Evolutionary conservation across 2,113 vertebrate species (phyloP), one percentile per base, ranked within the genome.

Genomic region (Halcyon senegalensis): DNA sequence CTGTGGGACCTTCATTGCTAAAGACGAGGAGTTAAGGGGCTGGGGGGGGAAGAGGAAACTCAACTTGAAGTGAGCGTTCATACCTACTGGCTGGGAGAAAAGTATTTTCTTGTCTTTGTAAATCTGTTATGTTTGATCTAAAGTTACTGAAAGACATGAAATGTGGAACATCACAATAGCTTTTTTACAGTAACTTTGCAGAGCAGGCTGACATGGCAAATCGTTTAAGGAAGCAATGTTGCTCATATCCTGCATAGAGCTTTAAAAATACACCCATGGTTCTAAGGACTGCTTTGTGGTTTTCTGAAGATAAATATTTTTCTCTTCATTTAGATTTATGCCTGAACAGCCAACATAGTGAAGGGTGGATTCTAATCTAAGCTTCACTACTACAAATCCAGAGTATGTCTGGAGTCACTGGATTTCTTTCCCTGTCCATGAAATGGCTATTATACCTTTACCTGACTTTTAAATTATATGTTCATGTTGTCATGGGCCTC

Each of bases 231-330:
- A 78, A 68, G 80, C 37, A 90, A 56, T 75, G 86, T 92, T 92
- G 76, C 35, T 96, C 33, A 41, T 63, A 78, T 68, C 56, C 83
- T 89, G 55, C 35, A 59, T 1, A 72, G n/a, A 68, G 35, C 69
- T 95, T 91, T 76, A 89, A 96, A 96, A 92, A 93, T 78, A 92
- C 11, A 77, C 58, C 41, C 16, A 4, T 60, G 53, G 39, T 84
- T 67, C 68, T 81, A 78, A 84, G 23, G 72, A 50, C 56, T 81
- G 72, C 13, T 78, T 37, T 3, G 2, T 70, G 88, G 86, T 81
- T 94, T 95, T 25, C 66, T 89, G 68, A 94, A 90, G 83, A 92
- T 60, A 95, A 93, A 94, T 96, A 94, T 95, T 96, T 84, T 96
- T 72, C 64, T 41, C 5, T 89, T 93, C 72, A 86, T 44, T 48